Conservation (phyloP, 2,113 vertebrate species). For the Odobenus rosmarus region DNA sequence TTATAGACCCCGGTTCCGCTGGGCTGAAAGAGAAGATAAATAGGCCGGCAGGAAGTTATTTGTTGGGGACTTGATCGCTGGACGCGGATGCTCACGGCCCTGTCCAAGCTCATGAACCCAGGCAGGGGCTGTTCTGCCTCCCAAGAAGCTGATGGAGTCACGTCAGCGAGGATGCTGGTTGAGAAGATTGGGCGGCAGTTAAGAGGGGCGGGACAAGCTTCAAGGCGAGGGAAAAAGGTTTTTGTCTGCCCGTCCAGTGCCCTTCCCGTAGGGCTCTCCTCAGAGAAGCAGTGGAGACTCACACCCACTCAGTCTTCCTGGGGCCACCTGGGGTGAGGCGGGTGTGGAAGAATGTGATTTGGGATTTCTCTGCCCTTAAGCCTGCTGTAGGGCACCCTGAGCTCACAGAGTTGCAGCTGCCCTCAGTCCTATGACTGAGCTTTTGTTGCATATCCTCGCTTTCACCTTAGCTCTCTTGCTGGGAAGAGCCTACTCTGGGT, state of each 20-base stretch:
- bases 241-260: not conserved
- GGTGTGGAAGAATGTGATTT: not conserved
- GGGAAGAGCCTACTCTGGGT: too few relatives aligned
- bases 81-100: not conserved
- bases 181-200: not conserved
- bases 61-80: slow-evolving; percentile 23
- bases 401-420: fast-evolving
- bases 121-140: not conserved
- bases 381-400: not conserved
- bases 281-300: fast-evolving
- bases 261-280: not conserved
- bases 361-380: not conserved
- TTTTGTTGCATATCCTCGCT: not conserved
- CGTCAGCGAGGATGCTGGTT: not conserved
- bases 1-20: slow-evolving; percentile 8
- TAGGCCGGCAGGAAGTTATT: slow-evolving; percentile 42
- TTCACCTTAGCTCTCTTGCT: not conserved
- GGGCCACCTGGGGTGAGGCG: not conserved
- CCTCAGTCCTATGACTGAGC: not conserved
- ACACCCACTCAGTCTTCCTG: not conserved
- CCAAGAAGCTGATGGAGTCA: not conserved
- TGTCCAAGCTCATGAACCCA: not conserved
- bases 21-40: slow-evolving; percentile 61
- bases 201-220: not conserved
- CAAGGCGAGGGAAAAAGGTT: not conserved